Evolutionary conservation across 2,888 invertebrate genomes (phyloP).

Genomic region (Tetanocera ferruginea): DNA sequence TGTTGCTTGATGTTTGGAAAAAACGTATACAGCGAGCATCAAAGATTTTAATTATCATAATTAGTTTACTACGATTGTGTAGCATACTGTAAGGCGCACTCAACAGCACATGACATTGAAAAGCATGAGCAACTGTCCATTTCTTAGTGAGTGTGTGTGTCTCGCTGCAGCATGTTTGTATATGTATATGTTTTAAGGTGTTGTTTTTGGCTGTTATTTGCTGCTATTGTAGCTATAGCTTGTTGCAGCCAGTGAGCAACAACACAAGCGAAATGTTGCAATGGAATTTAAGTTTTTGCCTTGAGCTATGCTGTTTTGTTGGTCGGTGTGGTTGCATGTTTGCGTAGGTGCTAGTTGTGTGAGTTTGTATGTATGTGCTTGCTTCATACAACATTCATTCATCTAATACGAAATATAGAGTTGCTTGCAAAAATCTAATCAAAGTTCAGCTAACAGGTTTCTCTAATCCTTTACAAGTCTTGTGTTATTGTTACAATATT

Average conservation of each 20-base stretch:
- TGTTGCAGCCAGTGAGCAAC: background rate
- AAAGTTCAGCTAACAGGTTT: background rate
- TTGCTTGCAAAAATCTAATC: background rate
- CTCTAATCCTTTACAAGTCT: background rate
- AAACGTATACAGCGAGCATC: background rate
- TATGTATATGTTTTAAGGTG: too few species aligned
- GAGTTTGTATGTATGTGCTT: background rate
- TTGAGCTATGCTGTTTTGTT: background rate
- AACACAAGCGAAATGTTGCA: background rate
- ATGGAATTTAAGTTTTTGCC: background rate
- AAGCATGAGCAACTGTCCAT: background rate
- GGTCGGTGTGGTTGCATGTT: background rate
- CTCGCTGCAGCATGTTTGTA: too few species aligned
- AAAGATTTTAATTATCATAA: slow-evolving; percentile 14
- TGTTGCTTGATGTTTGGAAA: background rate
- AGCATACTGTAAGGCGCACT: background rate
- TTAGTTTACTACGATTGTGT: background rate
- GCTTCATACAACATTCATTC: background rate
- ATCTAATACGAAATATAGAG: background rate
- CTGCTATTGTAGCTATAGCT: background rate
- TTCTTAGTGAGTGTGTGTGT: background rate
- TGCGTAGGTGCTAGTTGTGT: background rate
- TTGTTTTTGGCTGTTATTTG: too few species aligned
- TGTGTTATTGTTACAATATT: slow-evolving; percentile 21
- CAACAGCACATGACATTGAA: background rate